phyloP scores from a whole-genome alignment of 2,113 vertebrate species.

The Numenius arquata region DNA sequence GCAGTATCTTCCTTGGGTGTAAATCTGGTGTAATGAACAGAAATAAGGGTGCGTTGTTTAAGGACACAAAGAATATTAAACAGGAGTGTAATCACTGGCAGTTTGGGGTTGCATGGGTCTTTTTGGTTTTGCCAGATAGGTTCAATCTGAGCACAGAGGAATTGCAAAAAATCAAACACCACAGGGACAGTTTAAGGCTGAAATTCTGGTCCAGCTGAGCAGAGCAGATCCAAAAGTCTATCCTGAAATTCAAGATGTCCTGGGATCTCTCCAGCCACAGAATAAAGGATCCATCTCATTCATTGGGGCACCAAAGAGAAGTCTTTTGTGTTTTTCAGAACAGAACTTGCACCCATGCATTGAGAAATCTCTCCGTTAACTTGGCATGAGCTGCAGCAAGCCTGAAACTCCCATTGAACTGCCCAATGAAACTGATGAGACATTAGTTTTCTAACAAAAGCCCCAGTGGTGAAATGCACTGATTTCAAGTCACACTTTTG shows the following conservation, averaged over 20 bases:
- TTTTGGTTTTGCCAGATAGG: neutral
- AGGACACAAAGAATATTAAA: neutral
- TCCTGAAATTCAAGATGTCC: neutral
- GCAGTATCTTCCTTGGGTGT: neutral
- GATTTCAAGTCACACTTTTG: conserved; percentile 31
- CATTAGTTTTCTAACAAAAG: neutral
- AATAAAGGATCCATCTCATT: neutral
- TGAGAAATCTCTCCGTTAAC: conserved; percentile 1
- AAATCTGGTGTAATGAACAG: neutral
- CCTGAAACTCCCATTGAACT: neutral
- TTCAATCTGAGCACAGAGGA: neutral
- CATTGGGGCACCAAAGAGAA: neutral
- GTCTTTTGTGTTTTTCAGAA: neutral
- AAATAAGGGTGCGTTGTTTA: neutral
- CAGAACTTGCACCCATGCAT: neutral
- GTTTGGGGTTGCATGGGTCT: neutral
- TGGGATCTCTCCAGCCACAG: neutral
- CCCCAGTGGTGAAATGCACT: neutral
- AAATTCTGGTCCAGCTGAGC: neutral
- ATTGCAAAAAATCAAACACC: neutral
- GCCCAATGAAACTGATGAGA: conserved; percentile 5
- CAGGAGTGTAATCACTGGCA: neutral
- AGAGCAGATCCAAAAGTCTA: neutral
- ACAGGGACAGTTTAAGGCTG: neutral
- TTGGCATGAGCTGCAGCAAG: neutral